Evolutionary conservation across 64 coral and sea anemone genomes (phyloP).

Genomic region (Platygyra sinensis): DNA sequence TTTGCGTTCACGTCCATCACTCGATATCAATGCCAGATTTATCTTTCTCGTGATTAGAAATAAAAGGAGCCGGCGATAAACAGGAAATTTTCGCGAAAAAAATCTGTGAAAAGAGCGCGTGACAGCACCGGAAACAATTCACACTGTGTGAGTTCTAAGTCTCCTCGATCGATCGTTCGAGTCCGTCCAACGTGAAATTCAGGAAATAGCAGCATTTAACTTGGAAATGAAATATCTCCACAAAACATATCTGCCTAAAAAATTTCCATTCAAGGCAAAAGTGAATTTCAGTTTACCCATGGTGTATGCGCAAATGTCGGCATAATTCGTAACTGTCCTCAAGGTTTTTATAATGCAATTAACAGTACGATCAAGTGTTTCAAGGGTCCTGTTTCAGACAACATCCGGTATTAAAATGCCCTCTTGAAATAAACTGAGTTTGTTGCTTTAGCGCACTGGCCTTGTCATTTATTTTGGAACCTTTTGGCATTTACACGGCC

Average conservation of each 20-base stretch:
- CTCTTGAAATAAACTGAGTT: constrained; percentile 36
- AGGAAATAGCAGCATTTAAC: background rate
- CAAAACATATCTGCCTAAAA: background rate
- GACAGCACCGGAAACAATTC: constrained; percentile 19
- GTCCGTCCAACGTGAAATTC: too few species aligned
- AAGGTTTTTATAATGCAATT: constrained; percentile 53
- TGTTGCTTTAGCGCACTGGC: constrained; percentile 1
- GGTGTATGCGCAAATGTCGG: background rate
- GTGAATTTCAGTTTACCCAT: background rate
- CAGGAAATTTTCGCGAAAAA: constrained; percentile 40
- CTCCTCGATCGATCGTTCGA: background rate
- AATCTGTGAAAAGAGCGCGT: constrained; percentile 40
- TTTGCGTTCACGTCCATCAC: background rate
- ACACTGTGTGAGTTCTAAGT: constrained; percentile 14
- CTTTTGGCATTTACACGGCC: background rate
- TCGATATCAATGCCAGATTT: constrained; percentile 20
- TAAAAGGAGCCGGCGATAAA: constrained; percentile 36
- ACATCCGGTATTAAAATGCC: constrained; percentile 40
- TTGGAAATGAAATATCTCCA: background rate
- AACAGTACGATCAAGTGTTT: constrained; percentile 34
- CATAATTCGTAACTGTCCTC: background rate
- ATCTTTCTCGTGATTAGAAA: constrained; percentile 4
- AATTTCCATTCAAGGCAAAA: background rate
- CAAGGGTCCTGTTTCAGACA: constrained; percentile 31
- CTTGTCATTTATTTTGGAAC: background rate